A percentile compares a stretch with the other conserved stretches of the same genome.
Evolutionary conservation across 2,113 vertebrate genomes (phyloP).

Genomic region (Caretta caretta): DNA sequence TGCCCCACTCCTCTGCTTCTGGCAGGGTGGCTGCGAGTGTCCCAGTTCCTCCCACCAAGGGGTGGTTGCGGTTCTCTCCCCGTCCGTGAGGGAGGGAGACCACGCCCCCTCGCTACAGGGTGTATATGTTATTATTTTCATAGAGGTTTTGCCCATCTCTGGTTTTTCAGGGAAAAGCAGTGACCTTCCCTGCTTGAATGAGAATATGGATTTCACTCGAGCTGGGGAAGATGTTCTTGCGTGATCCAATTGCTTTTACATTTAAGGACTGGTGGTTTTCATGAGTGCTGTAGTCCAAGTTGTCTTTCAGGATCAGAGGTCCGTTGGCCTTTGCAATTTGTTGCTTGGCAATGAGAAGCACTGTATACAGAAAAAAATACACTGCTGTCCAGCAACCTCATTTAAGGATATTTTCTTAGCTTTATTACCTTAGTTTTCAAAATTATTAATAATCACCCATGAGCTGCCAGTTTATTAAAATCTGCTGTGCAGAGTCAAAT

Average conservation of each 20-base stretch:
- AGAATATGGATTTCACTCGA: background rate
- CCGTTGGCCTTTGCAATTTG: conserved; percentile 31
- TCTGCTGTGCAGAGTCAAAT: background rate
- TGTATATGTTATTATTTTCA: background rate
- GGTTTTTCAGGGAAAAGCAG: background rate
- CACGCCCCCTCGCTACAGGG: no score
- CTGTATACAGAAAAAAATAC: conserved; percentile 25
- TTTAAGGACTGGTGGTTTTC: conserved; percentile 3
- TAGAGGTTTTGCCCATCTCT: background rate
- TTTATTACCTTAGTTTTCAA: conserved; percentile 47
- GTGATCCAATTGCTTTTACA: background rate
- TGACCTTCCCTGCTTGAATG: background rate
- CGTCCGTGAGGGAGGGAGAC: no score
- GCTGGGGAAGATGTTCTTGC: background rate
- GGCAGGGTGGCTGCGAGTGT: no score
- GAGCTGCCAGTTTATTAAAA: conserved; percentile 33
- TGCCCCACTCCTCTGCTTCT: no score
- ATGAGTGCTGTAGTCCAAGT: conserved; percentile 6
- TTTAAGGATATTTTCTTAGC: conserved; percentile 54
- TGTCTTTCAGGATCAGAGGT: conserved; percentile 15
- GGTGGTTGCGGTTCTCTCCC: no score
- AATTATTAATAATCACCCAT: conserved; percentile 7
- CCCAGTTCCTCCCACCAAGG: no score
- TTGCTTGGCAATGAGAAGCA: conserved; percentile 38
- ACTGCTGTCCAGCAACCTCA: conserved; percentile 37